Evolutionary conservation across 2,888 invertebrate genomes (phyloP).

Genomic region (Atethmia centrago): DNA sequence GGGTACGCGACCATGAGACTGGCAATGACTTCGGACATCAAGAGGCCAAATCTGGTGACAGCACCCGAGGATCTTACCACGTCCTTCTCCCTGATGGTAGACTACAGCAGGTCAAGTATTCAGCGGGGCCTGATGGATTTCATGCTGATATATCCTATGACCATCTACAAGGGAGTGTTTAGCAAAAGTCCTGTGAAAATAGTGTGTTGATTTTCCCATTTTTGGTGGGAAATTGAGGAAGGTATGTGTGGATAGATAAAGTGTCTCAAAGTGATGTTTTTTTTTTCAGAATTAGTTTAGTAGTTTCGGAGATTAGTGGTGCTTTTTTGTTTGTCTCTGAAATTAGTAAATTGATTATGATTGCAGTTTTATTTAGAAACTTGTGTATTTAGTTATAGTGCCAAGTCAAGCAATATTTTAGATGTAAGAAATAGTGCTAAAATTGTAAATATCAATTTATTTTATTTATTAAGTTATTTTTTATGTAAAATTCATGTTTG

Average conservation of each 20-base stretch:
- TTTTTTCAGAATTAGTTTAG: conserved; percentile 4
- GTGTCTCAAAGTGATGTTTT: conserved; percentile 19
- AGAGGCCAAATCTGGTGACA: conserved; percentile 92
- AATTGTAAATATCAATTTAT: conserved; percentile 53
- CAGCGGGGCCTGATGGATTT: conserved; percentile 94
- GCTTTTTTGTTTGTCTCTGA: conserved; percentile 9
- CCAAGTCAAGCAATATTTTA: conserved; percentile 56
- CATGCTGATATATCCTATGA: conserved; percentile 94
- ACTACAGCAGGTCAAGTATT: conserved; percentile 94
- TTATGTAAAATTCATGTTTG: conserved; percentile 30
- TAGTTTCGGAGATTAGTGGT: conserved; percentile 9
- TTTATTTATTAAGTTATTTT: conserved; percentile 59
- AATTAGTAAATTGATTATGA: conserved; percentile 15
- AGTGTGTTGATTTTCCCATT: neutral
- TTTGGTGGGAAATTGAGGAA: neutral
- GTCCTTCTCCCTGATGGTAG: conserved; percentile 95
- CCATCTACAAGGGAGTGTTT: conserved; percentile 59
- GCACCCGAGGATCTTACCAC: conserved; percentile 94
- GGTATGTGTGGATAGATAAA: neutral
- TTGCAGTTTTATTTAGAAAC: neutral
- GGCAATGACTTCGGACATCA: conserved; percentile 95
- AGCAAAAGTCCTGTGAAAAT: neutral
- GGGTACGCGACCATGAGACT: conserved; percentile 92
- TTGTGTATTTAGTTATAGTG: conserved; percentile 9
- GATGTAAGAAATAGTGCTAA: conserved; percentile 28